Conservation (phyloP, 2,113 vertebrate species). For the Poicephalus gulielmi region DNA sequence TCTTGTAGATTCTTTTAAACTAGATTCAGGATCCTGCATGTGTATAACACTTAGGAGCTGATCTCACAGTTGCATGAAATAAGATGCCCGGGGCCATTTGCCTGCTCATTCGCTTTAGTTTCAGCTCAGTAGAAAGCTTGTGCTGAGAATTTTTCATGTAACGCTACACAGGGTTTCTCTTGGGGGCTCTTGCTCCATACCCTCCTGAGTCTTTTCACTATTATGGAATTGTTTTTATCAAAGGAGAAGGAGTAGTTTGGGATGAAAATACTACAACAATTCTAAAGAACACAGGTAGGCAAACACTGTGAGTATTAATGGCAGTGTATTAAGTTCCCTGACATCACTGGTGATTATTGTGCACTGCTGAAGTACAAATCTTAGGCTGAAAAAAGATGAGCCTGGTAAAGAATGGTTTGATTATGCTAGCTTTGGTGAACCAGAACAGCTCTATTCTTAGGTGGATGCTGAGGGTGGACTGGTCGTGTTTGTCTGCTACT, state of each 20-base stretch:
- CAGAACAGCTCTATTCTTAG: fast-evolving
- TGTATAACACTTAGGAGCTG: neutral
- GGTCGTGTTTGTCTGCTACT: neutral
- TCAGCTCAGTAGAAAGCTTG: neutral
- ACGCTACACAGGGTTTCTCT: neutral
- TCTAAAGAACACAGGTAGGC: neutral
- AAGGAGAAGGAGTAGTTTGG: neutral
- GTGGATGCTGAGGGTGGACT: fast-evolving
- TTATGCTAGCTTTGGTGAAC: neutral
- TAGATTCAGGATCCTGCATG: slow-evolving; percentile 13
- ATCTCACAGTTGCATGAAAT: slow-evolving; percentile 22
- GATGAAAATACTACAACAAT: neutral
- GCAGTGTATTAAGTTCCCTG: neutral
- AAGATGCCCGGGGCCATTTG: neutral
- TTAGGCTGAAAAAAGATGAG: neutral
- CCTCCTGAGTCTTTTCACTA: neutral
- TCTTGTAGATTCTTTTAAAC: neutral
- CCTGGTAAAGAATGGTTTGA: neutral
- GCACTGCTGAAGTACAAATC: neutral
- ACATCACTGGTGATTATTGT: neutral
- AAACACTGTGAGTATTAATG: neutral
- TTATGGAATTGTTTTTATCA: neutral
- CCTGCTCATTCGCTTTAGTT: slow-evolving; percentile 7
- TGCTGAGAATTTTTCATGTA: neutral
- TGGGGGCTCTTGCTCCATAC: neutral